Evolutionary conservation across 2,888 invertebrate species (phyloP).

Genomic region (Cheiracanthium punctorium): DNA sequence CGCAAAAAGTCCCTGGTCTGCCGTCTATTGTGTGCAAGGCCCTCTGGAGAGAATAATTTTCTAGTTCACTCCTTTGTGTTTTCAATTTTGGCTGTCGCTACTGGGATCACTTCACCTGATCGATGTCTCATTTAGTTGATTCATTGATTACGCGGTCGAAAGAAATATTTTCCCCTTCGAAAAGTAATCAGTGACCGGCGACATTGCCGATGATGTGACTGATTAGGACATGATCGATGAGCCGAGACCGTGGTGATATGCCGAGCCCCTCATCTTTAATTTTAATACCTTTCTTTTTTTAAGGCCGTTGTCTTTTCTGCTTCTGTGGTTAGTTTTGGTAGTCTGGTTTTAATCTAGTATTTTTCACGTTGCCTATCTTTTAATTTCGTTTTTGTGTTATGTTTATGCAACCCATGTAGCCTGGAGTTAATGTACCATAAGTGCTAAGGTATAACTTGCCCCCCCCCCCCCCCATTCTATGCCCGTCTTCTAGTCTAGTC

Average conservation of each 20-base stretch:
- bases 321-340: no score
- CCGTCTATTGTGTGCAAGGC: not conserved
- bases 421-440: no score
- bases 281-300: no score
- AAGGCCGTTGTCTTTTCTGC: no score
- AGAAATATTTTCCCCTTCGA: slow-evolving; percentile 16
- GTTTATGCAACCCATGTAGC: no score
- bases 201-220: slow-evolving; percentile 53
- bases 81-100: not conserved
- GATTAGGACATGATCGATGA: slow-evolving; percentile 50
- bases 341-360: no score
- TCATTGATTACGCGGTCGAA: slow-evolving; percentile 25
- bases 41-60: not conserved
- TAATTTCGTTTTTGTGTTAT: no score
- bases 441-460: no score
- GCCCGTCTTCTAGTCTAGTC: no score
- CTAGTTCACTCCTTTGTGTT: not conserved
- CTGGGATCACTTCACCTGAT: slow-evolving; percentile 9
- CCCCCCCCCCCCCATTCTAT: no score
- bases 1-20: not conserved
- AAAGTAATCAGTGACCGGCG: slow-evolving; percentile 55
- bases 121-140: slow-evolving; percentile 47
- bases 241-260: not conserved
- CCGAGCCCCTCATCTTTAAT: no score
- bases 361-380: no score